Evolutionary conservation across 2,888 invertebrate genomes (phyloP).

Genomic region (Apodemia zela): DNA sequence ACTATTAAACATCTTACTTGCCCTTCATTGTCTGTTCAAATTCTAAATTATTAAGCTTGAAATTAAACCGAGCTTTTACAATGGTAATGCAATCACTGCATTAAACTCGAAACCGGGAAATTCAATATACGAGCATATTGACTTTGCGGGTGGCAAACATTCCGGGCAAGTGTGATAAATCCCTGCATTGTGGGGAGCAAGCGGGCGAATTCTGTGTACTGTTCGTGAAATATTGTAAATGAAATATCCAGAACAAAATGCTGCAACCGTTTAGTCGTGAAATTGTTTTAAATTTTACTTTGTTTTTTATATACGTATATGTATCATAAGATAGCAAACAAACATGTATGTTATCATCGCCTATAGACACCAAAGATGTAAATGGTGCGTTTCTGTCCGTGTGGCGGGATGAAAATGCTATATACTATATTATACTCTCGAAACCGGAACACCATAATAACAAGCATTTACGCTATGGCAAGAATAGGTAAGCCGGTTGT

Average conservation of each 20-base stretch:
- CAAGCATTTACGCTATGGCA: no score
- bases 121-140: not conserved
- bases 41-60: not conserved
- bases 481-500: no score
- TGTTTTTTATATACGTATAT: no score
- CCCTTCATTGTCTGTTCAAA: no score
- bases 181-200: not conserved
- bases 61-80: not conserved
- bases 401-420: no score
- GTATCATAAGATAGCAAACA: no score
- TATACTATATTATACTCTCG: no score
- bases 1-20: no score
- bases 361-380: no score
- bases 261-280: not conserved
- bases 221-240: constrained; percentile 9
- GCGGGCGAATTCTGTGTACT: not conserved
- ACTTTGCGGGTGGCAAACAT: constrained; percentile 3
- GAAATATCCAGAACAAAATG: not conserved
- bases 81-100: not conserved
- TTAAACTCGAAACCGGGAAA: not conserved
- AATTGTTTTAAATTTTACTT: not conserved
- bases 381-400: no score
- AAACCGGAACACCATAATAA: no score
- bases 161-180: constrained; percentile 9
- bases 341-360: no score